phyloP scores from a whole-genome alignment of 1,140 invertebrate species.

The Calosoma granatense region DNA sequence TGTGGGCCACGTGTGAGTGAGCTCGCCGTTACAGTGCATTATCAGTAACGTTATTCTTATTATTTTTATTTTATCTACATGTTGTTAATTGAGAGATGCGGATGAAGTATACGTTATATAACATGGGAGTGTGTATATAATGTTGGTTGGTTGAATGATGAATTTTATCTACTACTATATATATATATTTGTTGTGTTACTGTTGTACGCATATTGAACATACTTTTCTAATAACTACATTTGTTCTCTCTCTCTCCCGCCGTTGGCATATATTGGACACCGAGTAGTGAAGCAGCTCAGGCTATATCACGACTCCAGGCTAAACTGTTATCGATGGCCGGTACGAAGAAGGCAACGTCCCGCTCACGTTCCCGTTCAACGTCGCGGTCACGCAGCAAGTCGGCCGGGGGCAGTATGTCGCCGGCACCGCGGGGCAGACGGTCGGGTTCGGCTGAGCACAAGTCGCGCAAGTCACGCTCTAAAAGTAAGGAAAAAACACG shows the following conservation, averaged over 20 bases:
- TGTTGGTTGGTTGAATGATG: not conserved
- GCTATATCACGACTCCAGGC: conserved; percentile 47
- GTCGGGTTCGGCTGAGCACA: conserved; percentile 12
- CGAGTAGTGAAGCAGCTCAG: conserved; percentile 37
- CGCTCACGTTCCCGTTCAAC: conserved; percentile 28
- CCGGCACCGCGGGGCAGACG: conserved; percentile 11
- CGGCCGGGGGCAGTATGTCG: conserved; percentile 15
- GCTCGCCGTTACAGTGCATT: not conserved
- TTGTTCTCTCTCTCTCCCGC: too few species aligned
- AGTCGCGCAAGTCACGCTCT: conserved; percentile 31
- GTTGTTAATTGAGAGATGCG: too few species aligned
- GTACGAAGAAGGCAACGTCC: conserved; percentile 35
- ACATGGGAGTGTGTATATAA: not conserved
- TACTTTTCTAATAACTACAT: too few species aligned
- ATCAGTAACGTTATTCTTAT: too few species aligned
- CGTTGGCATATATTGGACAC: too few species aligned
- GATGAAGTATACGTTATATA: too few species aligned
- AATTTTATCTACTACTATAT: too few species aligned
- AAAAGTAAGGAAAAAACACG: conserved; percentile 23
- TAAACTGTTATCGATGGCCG: conserved; percentile 47
- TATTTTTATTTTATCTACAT: too few species aligned
- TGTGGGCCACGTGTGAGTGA: not conserved
- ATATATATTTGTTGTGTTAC: not conserved
- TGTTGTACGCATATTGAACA: too few species aligned
- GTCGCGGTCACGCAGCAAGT: conserved; percentile 25